Percentiles rank a stretch among this genome's conserved stretches.
Conservation (phyloP, 2,797 vertebrate genomes). For the Cuniculus paca region DNA sequence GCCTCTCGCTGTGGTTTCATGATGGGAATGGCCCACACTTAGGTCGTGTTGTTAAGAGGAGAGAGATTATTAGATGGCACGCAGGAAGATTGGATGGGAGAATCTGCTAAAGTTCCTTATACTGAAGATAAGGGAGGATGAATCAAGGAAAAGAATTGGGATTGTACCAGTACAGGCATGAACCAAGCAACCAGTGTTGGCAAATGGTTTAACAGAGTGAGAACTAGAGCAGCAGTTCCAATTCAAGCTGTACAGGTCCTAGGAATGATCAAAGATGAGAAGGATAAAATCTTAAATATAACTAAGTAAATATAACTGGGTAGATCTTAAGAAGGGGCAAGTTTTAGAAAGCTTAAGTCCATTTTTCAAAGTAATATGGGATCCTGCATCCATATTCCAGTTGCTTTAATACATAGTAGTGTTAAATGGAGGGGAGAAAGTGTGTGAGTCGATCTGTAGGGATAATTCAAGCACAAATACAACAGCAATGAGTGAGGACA, state of each 20-base stretch:
- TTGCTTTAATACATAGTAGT: neutral
- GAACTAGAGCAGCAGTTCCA: neutral
- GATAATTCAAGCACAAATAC: neutral
- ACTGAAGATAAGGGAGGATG: neutral
- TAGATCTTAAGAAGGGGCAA: neutral
- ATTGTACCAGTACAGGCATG: neutral
- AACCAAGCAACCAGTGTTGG: neutral
- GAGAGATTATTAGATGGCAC: neutral
- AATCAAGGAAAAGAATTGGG: neutral
- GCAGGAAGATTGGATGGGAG: neutral
- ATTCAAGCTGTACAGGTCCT: neutral
- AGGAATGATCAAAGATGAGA: neutral
- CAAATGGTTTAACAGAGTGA: neutral
- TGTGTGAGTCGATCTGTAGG: neutral
- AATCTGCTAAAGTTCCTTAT: neutral
- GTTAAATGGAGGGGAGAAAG: neutral
- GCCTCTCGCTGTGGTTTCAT: neutral
- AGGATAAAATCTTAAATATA: neutral
- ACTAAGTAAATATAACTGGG: neutral
- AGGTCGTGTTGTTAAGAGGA: neutral
- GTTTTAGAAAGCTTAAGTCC: neutral
- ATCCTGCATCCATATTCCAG: neutral
- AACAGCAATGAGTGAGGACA: constrained; percentile 5
- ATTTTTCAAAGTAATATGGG: neutral
- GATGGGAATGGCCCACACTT: neutral